Evolutionary conservation across 1,140 invertebrate genomes (phyloP).

Genomic region (Microplitis mediator): DNA sequence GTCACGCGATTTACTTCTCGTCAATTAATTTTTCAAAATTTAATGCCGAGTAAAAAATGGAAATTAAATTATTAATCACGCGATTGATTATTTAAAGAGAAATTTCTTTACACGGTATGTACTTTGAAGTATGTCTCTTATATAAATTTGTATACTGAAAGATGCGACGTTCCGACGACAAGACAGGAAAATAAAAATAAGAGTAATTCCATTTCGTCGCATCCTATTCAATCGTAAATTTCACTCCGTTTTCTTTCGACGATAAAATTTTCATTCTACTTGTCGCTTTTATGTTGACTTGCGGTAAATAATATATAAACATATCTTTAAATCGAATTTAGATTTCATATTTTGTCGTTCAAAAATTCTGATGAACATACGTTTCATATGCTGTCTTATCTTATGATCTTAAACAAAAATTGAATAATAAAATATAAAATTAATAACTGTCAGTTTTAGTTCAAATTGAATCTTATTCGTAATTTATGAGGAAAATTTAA

Average conservation of each 20-base stretch:
- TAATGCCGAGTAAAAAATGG: no score
- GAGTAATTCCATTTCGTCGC: neutral
- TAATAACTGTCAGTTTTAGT: no score
- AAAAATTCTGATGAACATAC: no score
- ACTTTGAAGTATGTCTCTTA: neutral
- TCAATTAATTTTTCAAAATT: no score
- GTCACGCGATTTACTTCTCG: no score
- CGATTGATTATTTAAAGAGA: no score
- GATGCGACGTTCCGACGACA: neutral
- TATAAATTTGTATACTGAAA: neutral
- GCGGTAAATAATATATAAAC: neutral
- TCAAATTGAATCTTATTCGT: no score
- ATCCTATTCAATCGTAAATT: constrained; percentile 5
- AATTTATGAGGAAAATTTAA: no score
- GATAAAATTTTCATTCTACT: neutral
- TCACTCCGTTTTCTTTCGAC: neutral
- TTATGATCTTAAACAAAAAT: no score
- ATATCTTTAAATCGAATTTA: neutral
- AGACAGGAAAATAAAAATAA: neutral
- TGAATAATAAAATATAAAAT: no score
- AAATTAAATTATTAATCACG: no score
- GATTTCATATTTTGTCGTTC: neutral
- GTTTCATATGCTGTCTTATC: no score
- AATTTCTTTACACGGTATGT: neutral
- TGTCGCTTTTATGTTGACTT: neutral